A percentile compares a stretch with the other conserved stretches of the same genome.
Evolutionary conservation across 2,113 vertebrate species (phyloP).

Genomic region (Clupea harengus): DNA sequence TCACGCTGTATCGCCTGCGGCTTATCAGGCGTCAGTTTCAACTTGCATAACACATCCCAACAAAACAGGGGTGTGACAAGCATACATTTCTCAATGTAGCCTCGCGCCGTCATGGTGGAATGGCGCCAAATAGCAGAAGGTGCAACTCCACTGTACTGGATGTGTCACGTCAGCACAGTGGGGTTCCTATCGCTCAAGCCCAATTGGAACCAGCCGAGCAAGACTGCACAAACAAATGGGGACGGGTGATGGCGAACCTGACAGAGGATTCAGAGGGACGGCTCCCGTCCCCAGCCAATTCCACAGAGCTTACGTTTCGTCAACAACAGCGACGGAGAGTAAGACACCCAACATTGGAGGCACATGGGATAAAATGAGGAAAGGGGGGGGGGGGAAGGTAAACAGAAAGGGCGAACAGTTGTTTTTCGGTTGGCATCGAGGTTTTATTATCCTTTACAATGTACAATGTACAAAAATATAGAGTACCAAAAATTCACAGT

Average conservation of each 20-base stretch:
- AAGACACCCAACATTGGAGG: neutral
- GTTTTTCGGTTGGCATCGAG: conserved; percentile 66
- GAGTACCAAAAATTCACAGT: conserved; percentile 94
- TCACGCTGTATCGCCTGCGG: neutral
- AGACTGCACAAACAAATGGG: conserved; percentile 37
- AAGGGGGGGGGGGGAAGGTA: neutral
- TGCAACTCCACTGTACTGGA: neutral
- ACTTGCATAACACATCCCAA: neutral
- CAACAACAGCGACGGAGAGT: neutral
- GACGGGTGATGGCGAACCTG: conserved; percentile 10
- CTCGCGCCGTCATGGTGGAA: neutral
- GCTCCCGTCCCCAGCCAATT: neutral
- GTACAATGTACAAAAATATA: conserved; percentile 98
- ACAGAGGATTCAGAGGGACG: conserved; percentile 24
- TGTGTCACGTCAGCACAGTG: conserved; percentile 28
- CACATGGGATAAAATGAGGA: neutral
- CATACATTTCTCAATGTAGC: conserved; percentile 1
- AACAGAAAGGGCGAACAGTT: neutral
- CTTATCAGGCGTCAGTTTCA: neutral
- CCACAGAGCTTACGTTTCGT: conserved; percentile 24
- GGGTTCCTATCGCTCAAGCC: conserved; percentile 14
- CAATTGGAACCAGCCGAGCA: conserved; percentile 19
- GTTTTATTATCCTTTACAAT: conserved; percentile 88
- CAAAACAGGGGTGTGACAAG: neutral
- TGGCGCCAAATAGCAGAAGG: neutral